These are phyloP conservation scores for Drymonia ruficornis DNA, from an alignment of 2,888 invertebrate species.

Conservation along the genomic window DNA sequence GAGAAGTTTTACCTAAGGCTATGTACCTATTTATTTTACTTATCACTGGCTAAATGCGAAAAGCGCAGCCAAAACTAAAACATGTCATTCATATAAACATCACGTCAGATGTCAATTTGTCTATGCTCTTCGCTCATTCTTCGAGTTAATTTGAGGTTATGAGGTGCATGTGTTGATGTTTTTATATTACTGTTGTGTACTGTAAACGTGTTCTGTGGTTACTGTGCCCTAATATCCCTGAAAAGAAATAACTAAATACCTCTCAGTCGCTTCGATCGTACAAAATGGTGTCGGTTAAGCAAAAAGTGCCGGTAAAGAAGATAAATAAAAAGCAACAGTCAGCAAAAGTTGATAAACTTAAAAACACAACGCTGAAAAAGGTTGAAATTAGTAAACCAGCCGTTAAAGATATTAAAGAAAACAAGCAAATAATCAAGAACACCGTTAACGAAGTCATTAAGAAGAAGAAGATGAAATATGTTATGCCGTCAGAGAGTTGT, in stretches of 20 bases:
- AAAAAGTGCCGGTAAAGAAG: slow-evolving; percentile 16
- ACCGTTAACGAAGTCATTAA: slow-evolving; percentile 6
- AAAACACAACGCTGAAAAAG: slow-evolving; percentile 20
- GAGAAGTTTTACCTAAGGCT: too few species aligned
- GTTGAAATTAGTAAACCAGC: slow-evolving; percentile 6
- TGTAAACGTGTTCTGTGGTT: too few species aligned
- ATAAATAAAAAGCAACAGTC: slow-evolving; percentile 17
- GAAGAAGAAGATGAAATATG: slow-evolving; percentile 50
- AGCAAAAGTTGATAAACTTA: slow-evolving; percentile 23
- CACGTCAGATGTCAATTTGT: too few species aligned
- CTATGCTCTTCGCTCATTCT: too few species aligned
- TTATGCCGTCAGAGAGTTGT: slow-evolving; percentile 65
- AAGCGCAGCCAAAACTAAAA: too few species aligned
- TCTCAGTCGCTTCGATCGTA: background rate
- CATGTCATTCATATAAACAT: too few species aligned
- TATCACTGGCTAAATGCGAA: too few species aligned
- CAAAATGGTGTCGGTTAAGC: slow-evolving; percentile 32
- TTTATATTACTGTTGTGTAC: too few species aligned
- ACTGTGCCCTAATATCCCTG: slow-evolving; percentile 6
- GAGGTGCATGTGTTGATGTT: too few species aligned
- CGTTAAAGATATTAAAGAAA: slow-evolving; percentile 16
- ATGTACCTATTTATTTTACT: too few species aligned
- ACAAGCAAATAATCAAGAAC: slow-evolving; percentile 12
- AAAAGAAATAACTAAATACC: background rate
- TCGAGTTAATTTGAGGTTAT: too few species aligned